Conservation (phyloP, 2,113 vertebrate genomes). For the Lagopus leucura region DNA sequence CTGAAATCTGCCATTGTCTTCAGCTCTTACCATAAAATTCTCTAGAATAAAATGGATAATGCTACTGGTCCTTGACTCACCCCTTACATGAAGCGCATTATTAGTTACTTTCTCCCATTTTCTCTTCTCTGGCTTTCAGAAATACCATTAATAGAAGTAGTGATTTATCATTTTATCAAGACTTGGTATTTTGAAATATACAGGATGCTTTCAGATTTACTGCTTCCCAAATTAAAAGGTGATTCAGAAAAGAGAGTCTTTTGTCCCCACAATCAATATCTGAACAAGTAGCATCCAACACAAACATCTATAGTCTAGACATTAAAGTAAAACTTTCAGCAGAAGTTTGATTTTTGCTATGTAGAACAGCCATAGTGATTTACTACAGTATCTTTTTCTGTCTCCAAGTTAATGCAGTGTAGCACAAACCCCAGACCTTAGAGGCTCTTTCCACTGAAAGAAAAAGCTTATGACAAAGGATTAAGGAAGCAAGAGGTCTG, state of each 20-base stretch:
- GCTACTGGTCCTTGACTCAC: neutral
- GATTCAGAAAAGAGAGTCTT: neutral
- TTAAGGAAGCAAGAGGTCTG: neutral
- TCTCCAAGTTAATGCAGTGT: conserved; percentile 5
- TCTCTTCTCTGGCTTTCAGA: conserved; percentile 30
- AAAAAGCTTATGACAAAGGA: neutral
- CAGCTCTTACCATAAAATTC: conserved; percentile 42
- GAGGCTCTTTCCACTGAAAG: neutral
- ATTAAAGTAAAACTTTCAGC: conserved; percentile 52
- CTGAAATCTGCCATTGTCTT: conserved; percentile 44
- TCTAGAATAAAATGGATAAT: conserved; percentile 3
- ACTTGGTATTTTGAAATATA: conserved; percentile 43
- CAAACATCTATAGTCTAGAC: conserved; percentile 30
- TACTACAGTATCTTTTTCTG: conserved; percentile 26
- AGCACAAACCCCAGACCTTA: neutral
- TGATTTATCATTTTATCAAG: conserved; percentile 29
- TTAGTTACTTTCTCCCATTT: conserved; percentile 41
- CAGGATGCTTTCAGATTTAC: conserved; percentile 10
- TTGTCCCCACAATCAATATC: neutral
- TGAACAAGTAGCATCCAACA: conserved; percentile 22
- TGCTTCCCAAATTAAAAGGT: conserved; percentile 15
- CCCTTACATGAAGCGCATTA: conserved; percentile 23
- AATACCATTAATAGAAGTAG: conserved; percentile 6
- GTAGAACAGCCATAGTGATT: neutral
- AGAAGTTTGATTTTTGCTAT: conserved; percentile 29